A percentile compares a stretch with the other conserved stretches of the same genome.
Conservation (phyloP, 37 sponge, comb jelly and placozoan genomes). For the Crambe crambe region DNA sequence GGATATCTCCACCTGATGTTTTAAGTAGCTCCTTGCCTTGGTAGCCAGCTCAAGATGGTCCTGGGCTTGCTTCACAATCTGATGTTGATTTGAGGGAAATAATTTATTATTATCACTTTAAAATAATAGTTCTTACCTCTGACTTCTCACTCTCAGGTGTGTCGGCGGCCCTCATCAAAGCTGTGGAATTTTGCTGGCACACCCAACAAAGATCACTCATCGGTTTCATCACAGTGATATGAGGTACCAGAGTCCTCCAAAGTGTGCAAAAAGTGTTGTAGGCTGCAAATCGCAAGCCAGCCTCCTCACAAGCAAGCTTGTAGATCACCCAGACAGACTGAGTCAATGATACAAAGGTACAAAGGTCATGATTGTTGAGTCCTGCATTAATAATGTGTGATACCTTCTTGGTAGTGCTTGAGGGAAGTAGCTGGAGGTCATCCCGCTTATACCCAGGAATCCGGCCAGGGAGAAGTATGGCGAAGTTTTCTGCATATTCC, state of each 20-base stretch:
- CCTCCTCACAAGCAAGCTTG: background rate
- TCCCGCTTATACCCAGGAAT: too few relatives aligned
- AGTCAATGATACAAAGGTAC: background rate
- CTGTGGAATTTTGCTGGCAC: too few relatives aligned
- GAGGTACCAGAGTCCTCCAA: slow-evolving; percentile 43
- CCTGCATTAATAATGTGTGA: too few relatives aligned
- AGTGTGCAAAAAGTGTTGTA: slow-evolving; percentile 37
- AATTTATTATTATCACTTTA: background rate
- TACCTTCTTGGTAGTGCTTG: slow-evolving; percentile 25
- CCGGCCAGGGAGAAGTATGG: slow-evolving; percentile 43
- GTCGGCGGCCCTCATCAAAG: slow-evolving; percentile 35
- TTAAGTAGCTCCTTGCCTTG: slow-evolving; percentile 30
- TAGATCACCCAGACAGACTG: slow-evolving; percentile 38
- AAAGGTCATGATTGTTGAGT: too few relatives aligned
- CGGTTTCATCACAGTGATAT: slow-evolving; percentile 40
- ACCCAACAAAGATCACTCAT: too few relatives aligned
- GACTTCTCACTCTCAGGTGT: slow-evolving; percentile 35
- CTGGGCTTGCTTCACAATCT: slow-evolving; percentile 10
- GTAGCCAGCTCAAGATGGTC: slow-evolving; percentile 26
- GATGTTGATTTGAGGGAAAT: background rate
- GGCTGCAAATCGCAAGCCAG: slow-evolving; percentile 17
- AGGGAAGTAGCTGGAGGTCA: too few relatives aligned
- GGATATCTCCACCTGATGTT: background rate
- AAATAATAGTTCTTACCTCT: background rate
- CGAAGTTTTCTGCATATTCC: slow-evolving; percentile 36